Conservation (phyloP, 2,113 vertebrate genomes). For the Eretmochelys imbricata region DNA sequence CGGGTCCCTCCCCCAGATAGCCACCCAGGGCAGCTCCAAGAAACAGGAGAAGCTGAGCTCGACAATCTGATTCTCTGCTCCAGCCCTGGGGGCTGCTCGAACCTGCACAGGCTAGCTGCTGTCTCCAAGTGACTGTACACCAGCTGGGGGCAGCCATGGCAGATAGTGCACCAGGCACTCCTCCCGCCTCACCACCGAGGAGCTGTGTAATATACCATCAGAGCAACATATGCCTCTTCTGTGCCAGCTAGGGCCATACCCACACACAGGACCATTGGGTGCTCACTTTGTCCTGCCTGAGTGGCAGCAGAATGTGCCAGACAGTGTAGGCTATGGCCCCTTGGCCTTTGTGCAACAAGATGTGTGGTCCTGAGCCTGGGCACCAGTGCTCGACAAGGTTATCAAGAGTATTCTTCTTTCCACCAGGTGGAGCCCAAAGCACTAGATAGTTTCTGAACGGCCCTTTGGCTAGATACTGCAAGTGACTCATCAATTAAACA, state of each 20-base stretch:
- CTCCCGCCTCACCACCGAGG: not conserved
- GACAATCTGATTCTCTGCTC: not conserved
- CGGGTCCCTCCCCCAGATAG: fast-evolving
- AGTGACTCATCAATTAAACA: not conserved
- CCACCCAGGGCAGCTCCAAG: not conserved
- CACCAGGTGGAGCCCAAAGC: conserved; percentile 43
- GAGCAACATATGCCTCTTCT: not conserved
- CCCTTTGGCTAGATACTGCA: not conserved
- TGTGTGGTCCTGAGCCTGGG: fast-evolving
- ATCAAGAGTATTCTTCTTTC: not conserved
- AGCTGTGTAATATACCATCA: not conserved
- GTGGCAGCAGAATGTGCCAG: fast-evolving
- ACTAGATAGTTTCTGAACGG: not conserved
- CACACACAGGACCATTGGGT: not conserved
- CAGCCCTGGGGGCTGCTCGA: not conserved
- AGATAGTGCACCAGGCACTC: not conserved
- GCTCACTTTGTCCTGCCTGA: not conserved
- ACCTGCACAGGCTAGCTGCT: not conserved
- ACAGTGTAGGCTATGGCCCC: fast-evolving
- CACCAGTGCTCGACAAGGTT: not conserved
- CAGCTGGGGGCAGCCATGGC: not conserved
- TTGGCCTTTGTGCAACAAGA: fast-evolving
- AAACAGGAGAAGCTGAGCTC: not conserved
- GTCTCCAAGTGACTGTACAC: too few relatives aligned
- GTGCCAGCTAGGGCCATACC: too few relatives aligned